Conservation (phyloP, 2,888 invertebrate species). For the Agonopterix subpropinquella region DNA sequence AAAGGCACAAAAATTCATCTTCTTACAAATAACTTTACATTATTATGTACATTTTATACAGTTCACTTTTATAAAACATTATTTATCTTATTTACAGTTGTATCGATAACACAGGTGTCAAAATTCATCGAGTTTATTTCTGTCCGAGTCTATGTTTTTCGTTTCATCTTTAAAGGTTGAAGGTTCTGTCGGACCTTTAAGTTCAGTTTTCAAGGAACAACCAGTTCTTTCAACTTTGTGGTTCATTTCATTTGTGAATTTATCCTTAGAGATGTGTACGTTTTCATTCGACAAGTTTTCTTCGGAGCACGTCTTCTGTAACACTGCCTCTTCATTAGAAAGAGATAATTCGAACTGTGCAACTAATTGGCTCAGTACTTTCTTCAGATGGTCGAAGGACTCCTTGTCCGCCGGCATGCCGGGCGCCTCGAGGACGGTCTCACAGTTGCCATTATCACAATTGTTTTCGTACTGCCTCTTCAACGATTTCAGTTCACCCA, state of each 20-base stretch:
- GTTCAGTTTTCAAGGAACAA: constrained; percentile 10
- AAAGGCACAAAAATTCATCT: constrained; percentile 28
- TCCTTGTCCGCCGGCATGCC: constrained; percentile 34
- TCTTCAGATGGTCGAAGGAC: constrained; percentile 60
- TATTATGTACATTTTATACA: constrained; percentile 30
- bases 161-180: not conserved
- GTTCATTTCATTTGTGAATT: constrained; percentile 21
- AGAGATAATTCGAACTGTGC: constrained; percentile 55
- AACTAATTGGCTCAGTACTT: constrained; percentile 54
- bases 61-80: not conserved
- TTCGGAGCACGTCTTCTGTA: constrained; percentile 18
- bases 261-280: constrained; percentile 23
- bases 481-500: constrained; percentile 65
- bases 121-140: constrained; percentile 20
- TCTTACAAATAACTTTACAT: constrained; percentile 18
- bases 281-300: constrained; percentile 14
- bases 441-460: constrained; percentile 41
- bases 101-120: constrained; percentile 19
- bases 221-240: constrained; percentile 11
- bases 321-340: constrained; percentile 30
- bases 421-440: constrained; percentile 20
- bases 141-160: constrained; percentile 11
- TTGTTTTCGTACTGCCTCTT: constrained; percentile 33
- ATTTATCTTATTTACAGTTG: not conserved
- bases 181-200: not conserved